These are phyloP conservation scores for Propithecus deckenii DNA, from an alignment of 2,797 vertebrate species.

Conservation along the genomic window DNA sequence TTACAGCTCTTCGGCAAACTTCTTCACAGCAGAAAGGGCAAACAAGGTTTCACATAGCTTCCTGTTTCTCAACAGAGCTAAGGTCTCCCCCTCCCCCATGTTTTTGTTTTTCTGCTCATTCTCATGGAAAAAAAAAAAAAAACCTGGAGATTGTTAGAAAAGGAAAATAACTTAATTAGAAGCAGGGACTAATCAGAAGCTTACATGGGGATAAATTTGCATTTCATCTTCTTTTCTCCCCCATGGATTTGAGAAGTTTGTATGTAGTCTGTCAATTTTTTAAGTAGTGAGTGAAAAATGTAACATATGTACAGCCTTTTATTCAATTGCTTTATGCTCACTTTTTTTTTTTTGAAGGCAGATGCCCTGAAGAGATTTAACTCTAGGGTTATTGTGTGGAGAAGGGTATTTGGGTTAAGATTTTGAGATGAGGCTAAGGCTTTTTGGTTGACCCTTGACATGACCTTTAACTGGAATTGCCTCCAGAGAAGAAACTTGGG, in stretches of 20 bases:
- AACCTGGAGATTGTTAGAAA: slow-evolving; percentile 50
- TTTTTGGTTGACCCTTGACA: slow-evolving; percentile 59
- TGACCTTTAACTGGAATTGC: slow-evolving; percentile 46
- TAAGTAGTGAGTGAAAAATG: background rate
- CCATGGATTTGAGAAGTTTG: background rate
- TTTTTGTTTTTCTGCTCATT: slow-evolving; percentile 61
- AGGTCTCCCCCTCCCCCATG: background rate
- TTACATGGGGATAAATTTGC: background rate
- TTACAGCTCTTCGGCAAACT: slow-evolving; percentile 43
- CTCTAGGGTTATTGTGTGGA: slow-evolving; percentile 5
- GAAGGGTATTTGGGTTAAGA: slow-evolving; percentile 36
- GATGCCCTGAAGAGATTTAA: slow-evolving; percentile 35
- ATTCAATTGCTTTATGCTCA: background rate
- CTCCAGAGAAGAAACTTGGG: slow-evolving; percentile 56
- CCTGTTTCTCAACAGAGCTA: slow-evolving; percentile 17
- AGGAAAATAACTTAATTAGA: slow-evolving; percentile 64
- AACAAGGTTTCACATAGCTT: slow-evolving; percentile 50
- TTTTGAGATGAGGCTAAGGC: slow-evolving; percentile 51
- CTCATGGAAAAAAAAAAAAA: slow-evolving; percentile 24
- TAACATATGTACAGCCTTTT: background rate
- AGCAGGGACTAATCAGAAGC: slow-evolving; percentile 43
- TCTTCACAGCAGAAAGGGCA: slow-evolving; percentile 56
- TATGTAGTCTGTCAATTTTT: background rate
- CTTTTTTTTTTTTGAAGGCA: background rate
- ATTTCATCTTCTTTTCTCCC: background rate